Percentiles rank a stretch among this genome's conserved stretches.
Conservation (phyloP, 2,113 vertebrate genomes). For the Mola mola region DNA sequence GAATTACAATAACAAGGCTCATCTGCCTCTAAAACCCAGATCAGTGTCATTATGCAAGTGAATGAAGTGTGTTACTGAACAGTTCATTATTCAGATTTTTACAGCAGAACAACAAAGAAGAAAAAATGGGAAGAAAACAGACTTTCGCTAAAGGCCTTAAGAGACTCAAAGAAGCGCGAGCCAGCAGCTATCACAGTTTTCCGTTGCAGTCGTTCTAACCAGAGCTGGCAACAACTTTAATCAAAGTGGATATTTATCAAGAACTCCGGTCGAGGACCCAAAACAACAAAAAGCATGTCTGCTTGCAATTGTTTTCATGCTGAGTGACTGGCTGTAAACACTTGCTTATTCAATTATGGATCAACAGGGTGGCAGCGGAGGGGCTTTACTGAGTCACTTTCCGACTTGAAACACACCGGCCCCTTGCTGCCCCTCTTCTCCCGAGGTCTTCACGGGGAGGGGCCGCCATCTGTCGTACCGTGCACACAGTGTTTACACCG, state of each 20-base stretch:
- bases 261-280: slow-evolving; percentile 18
- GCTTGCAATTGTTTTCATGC: slow-evolving; percentile 57
- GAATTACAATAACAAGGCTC: too few relatives aligned
- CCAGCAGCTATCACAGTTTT: slow-evolving; percentile 32
- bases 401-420: slow-evolving; percentile 64
- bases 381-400: slow-evolving; percentile 52
- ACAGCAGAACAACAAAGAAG: slow-evolving; percentile 5
- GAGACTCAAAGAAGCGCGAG: slow-evolving; percentile 18
- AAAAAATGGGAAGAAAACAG: slow-evolving; percentile 7
- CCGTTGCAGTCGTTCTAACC: slow-evolving; percentile 36
- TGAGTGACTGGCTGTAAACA: slow-evolving; percentile 69
- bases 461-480: slow-evolving; percentile 65
- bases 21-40: too few relatives aligned
- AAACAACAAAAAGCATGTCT: slow-evolving; percentile 46
- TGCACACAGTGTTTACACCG: slow-evolving; percentile 8
- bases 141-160: slow-evolving; percentile 28
- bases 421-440: slow-evolving; percentile 40
- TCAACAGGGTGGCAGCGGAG: slow-evolving; percentile 60
- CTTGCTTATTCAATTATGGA: slow-evolving; percentile 66
- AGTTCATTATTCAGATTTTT: slow-evolving; percentile 2
- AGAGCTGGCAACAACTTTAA: slow-evolving; percentile 52
- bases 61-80: slow-evolving; percentile 24
- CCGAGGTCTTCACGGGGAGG: slow-evolving; percentile 52
- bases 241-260: slow-evolving; percentile 50
- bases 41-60: slow-evolving; percentile 18